phyloP scores from a whole-genome alignment of 2,888 invertebrate genomes.

The Epistrophe grossulariae region DNA sequence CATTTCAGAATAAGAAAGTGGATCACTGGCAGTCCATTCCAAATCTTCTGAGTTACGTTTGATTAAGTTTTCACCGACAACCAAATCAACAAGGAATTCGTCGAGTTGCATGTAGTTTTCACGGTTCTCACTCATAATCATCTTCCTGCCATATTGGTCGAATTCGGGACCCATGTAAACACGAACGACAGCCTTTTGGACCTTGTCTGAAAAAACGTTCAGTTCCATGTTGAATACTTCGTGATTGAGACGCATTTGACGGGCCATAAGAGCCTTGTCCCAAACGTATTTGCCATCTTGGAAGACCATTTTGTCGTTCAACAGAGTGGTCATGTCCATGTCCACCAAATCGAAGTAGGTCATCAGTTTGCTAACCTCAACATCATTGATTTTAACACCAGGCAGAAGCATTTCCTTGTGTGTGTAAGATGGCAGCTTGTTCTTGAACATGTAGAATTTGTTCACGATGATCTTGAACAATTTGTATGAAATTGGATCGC shows the following conservation, averaged over 20 bases:
- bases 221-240: constrained; percentile 87
- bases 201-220: constrained; percentile 85
- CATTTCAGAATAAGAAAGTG: constrained; percentile 81
- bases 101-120: constrained; percentile 87
- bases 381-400: constrained; percentile 87
- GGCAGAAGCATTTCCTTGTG: constrained; percentile 86
- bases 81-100: constrained; percentile 86
- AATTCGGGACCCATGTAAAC: constrained; percentile 89
- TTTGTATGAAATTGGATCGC: constrained; percentile 90
- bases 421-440: constrained; percentile 86
- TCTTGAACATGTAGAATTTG: constrained; percentile 86
- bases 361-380: constrained; percentile 87
- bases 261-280: constrained; percentile 83
- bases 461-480: constrained; percentile 87
- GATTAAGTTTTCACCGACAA: constrained; percentile 83
- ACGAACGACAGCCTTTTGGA: constrained; percentile 86
- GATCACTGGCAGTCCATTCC: constrained; percentile 85
- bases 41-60: constrained; percentile 77
- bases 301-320: constrained; percentile 84
- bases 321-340: constrained; percentile 87
- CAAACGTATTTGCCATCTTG: constrained; percentile 81
- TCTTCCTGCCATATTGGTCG: constrained; percentile 84
- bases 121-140: constrained; percentile 85
- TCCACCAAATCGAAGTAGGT: constrained; percentile 89
- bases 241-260: constrained; percentile 88